phyloP scores from a whole-genome alignment of 1,140 invertebrate species.

The Drusus annulatus region DNA sequence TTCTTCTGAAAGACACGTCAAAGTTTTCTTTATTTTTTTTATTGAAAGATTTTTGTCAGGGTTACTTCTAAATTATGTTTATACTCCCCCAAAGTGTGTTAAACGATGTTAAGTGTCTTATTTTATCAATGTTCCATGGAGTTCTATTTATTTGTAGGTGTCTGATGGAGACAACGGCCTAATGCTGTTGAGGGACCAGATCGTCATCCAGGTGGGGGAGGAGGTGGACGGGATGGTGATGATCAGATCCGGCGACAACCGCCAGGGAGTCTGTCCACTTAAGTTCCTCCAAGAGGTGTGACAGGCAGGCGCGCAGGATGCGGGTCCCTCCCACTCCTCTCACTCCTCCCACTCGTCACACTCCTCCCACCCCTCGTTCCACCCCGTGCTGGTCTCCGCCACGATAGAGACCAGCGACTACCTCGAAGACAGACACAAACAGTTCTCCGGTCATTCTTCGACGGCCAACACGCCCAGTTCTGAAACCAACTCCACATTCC shows the following conservation, averaged over 20 bases:
- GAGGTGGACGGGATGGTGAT: slow-evolving; percentile 93
- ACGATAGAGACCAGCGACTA: slow-evolving; percentile 26
- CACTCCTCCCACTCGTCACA: not conserved
- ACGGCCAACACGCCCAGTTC: slow-evolving; percentile 42
- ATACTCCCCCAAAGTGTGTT: too few relatives aligned
- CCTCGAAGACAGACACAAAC: slow-evolving; percentile 13
- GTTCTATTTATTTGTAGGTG: slow-evolving; percentile 68
- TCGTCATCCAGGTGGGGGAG: slow-evolving; percentile 89
- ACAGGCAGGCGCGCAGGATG: slow-evolving; percentile 67
- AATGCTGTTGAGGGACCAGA: slow-evolving; percentile 79
- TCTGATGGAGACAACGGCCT: slow-evolving; percentile 76
- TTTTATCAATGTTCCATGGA: too few relatives aligned
- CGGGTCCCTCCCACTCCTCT: slow-evolving; percentile 22
- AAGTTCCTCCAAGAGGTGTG: slow-evolving; percentile 90
- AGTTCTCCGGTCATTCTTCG: slow-evolving; percentile 32
- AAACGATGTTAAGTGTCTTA: too few relatives aligned
- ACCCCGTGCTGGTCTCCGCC: not conserved
- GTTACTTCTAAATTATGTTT: too few relatives aligned
- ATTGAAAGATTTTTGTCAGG: too few relatives aligned
- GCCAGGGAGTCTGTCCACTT: slow-evolving; percentile 86
- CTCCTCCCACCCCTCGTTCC: slow-evolving; percentile 4
- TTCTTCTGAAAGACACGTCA: too few relatives aligned
- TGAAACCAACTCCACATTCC: slow-evolving; percentile 38
- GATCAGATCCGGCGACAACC: slow-evolving; percentile 90
- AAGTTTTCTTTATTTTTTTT: too few relatives aligned